Base-by-base conservation (phyloP, 2,797 vertebrate genomes). In the Sebastes steindachneri region DNA sequence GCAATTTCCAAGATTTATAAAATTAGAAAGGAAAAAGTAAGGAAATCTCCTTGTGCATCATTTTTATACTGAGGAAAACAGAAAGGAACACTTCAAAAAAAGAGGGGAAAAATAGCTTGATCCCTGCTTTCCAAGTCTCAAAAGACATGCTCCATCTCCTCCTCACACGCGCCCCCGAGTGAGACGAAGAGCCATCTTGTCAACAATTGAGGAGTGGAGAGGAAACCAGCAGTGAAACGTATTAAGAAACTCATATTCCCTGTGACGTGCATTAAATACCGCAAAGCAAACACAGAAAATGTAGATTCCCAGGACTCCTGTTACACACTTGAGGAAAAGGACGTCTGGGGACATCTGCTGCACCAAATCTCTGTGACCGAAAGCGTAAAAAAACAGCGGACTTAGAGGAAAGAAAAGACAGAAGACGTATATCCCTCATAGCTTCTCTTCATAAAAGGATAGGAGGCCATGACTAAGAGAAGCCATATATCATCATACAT, bases 1-100 rank as follows among this genome's bases (percentile, higher is more conserved):
- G 68, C 79, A 80, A 88, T 92, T 93, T 90, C 91, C 88, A 81
- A 84, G 82, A 69, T 89, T 90, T 80, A 77, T 73, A 86, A 87
- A 87, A 88, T 87, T 71, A 88, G 86, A 82, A 73, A 85, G 73
- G 86, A 75, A 85, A 88, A 90, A 83, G 86, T 45, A 88, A 87
- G 48, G 80, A 64, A 88, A 85, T 90, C 87, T 79, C 33, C 77
- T 77, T 11, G 58, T 80, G 82, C 80, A 90, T 91, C 78, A 77
- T 84, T 90, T 60, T 86, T 71, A 68, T n/a, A 84, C 21, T 0
- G 77, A 89, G 80, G 77, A 89, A 87, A 89, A 86, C 73, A 85
- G 83, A 92, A 79, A 83, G 68, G 73, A 88, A 73, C 76, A 77
- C 68, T 82, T 67, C 2, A 33, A 60, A 55, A 73, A 72, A 60